Evolutionary conservation across 2,113 vertebrate species (phyloP).

Genomic region (Psammodynastes pulverulentus): DNA sequence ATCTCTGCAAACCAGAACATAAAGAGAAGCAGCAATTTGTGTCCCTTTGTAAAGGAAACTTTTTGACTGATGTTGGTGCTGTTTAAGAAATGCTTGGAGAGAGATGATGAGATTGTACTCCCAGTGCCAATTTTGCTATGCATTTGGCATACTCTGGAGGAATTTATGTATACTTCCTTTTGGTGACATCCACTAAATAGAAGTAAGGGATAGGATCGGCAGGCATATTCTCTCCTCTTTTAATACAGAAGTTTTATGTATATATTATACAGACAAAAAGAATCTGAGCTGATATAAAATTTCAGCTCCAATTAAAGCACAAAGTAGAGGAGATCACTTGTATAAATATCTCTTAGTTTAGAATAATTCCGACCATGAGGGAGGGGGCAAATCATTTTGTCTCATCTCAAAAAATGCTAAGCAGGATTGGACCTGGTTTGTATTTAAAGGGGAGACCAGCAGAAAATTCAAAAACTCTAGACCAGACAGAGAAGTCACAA

Average conservation of each 20-base stretch:
- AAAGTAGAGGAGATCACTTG: background rate
- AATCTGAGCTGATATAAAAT: background rate
- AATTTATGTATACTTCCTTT: background rate
- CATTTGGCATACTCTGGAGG: background rate
- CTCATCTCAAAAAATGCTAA: background rate
- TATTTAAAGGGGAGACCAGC: background rate
- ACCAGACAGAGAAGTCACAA: background rate
- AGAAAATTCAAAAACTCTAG: background rate
- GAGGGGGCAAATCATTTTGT: background rate
- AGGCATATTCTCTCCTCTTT: background rate
- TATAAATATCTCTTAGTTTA: background rate
- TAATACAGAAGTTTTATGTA: background rate
- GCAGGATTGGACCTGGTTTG: background rate
- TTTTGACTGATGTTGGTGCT: background rate
- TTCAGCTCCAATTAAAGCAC: background rate
- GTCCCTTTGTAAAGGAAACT: background rate
- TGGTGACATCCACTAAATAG: background rate
- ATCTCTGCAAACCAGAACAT: background rate
- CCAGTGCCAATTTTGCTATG: background rate
- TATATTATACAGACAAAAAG: background rate
- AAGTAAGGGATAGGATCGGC: background rate
- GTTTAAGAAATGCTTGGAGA: background rate
- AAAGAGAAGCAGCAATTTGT: background rate
- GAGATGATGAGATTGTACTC: background rate
- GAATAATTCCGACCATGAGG: background rate